Evolutionary conservation across 2,797 vertebrate species (phyloP).

Genomic region (Schizopygopsis malacanthus): DNA sequence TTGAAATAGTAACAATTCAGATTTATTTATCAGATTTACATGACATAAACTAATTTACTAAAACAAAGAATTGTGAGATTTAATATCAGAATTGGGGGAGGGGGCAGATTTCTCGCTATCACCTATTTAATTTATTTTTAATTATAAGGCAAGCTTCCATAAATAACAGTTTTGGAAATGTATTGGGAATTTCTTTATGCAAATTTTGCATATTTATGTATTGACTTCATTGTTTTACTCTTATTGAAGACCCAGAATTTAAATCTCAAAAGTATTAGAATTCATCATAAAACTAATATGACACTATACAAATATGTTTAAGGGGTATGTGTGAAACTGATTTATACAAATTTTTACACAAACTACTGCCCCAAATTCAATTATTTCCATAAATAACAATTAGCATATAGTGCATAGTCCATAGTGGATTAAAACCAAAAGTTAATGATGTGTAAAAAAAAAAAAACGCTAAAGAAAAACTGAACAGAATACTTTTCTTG

Average conservation of each 20-base stretch:
- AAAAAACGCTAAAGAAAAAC: background rate
- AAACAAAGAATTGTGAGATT: no score
- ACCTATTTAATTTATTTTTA: no score
- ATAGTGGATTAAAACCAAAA: background rate
- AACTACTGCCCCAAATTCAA: background rate
- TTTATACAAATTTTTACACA: background rate
- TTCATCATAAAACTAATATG: background rate
- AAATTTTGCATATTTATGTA: background rate
- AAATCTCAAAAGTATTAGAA: background rate
- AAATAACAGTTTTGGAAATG: no score
- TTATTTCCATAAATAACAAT: background rate
- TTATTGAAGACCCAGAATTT: background rate
- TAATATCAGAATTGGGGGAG: no score
- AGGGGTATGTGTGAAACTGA: background rate
- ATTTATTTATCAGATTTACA: background rate
- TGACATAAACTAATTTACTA: background rate
- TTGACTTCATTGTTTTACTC: background rate
- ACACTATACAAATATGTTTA: background rate
- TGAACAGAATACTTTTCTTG: background rate
- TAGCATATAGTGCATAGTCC: background rate
- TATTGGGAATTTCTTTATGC: no score
- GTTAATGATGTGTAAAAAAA: background rate
- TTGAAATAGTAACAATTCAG: background rate
- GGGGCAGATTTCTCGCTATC: no score
- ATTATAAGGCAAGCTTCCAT: no score